A percentile compares a stretch with the other conserved stretches of the same genome.
These are phyloP conservation scores for Venturia canescens DNA, from an alignment of 1,140 invertebrate species.

Conservation along the genomic window DNA sequence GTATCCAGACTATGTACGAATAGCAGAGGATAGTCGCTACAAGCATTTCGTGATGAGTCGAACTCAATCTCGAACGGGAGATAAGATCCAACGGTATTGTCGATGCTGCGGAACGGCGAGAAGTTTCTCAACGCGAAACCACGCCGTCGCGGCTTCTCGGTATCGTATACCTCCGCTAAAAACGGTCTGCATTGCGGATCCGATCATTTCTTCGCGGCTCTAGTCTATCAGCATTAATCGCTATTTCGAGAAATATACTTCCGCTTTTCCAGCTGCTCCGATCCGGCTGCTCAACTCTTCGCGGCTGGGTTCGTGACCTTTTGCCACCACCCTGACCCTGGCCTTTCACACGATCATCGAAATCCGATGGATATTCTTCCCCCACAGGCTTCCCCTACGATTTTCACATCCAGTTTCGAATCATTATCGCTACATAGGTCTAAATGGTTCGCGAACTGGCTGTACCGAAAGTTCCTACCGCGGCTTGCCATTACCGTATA, in stretches of 20 bases:
- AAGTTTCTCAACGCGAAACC: constrained; percentile 25
- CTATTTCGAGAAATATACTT: too few relatives aligned
- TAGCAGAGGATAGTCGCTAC: constrained; percentile 58
- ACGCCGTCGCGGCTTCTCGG: not conserved
- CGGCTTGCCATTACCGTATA: constrained; percentile 56
- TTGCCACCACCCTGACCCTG: too few relatives aligned
- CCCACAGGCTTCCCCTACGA: not conserved
- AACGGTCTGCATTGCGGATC: too few relatives aligned
- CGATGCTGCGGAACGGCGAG: constrained; percentile 12
- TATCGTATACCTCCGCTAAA: not conserved
- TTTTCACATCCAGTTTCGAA: not conserved
- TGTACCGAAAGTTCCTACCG: constrained; percentile 56
- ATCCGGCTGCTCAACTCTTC: too few relatives aligned
- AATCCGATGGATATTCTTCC: too few relatives aligned
- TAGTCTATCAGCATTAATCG: too few relatives aligned
- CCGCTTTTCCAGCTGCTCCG: too few relatives aligned
- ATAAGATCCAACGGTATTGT: constrained; percentile 31
- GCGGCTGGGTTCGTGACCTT: too few relatives aligned
- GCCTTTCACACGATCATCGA: too few relatives aligned
- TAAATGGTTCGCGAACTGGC: constrained; percentile 41
- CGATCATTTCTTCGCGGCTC: too few relatives aligned
- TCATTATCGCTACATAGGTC: not conserved
- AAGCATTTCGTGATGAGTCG: constrained; percentile 69
- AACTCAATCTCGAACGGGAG: constrained; percentile 67
- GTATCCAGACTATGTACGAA: constrained; percentile 47